phyloP scores from a whole-genome alignment of 2,113 vertebrate species.

The Malurus cyaneus region DNA sequence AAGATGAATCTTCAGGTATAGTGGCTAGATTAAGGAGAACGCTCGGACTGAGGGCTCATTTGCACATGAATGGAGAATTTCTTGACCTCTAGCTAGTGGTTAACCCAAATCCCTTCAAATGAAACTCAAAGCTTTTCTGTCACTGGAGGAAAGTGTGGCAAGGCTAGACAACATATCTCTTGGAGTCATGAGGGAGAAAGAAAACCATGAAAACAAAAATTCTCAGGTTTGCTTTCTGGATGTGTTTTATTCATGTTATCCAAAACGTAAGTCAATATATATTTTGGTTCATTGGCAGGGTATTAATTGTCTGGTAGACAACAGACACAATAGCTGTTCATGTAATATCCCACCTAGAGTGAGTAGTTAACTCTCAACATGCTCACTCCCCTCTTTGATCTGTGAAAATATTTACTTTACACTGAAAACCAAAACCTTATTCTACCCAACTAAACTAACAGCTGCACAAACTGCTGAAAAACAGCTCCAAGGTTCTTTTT shows the following conservation, averaged over 20 bases:
- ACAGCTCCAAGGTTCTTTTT: not conserved
- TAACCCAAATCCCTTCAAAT: not conserved
- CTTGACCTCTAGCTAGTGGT: not conserved
- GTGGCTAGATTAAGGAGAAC: not conserved
- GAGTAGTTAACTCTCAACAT: not conserved
- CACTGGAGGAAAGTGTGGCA: not conserved
- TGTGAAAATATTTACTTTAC: conserved; percentile 23
- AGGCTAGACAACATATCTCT: not conserved
- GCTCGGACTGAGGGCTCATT: not conserved
- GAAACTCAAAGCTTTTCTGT: not conserved
- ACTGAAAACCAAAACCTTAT: conserved; percentile 12
- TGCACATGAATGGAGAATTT: not conserved
- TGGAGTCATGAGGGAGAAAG: not conserved
- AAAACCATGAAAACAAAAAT: not conserved
- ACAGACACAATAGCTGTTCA: not conserved
- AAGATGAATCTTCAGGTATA: not conserved
- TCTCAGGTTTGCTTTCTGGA: not conserved
- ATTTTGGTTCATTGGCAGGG: not conserved
- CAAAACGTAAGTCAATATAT: not conserved
- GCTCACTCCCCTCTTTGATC: not conserved
- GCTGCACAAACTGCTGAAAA: conserved; percentile 33
- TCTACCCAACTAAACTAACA: conserved; percentile 7
- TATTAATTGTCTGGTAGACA: not conserved
- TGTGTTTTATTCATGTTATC: not conserved
- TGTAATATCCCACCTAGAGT: not conserved